Evolutionary conservation across 2,113 vertebrate species (phyloP).

Genomic region (Corythornis cristatus): DNA sequence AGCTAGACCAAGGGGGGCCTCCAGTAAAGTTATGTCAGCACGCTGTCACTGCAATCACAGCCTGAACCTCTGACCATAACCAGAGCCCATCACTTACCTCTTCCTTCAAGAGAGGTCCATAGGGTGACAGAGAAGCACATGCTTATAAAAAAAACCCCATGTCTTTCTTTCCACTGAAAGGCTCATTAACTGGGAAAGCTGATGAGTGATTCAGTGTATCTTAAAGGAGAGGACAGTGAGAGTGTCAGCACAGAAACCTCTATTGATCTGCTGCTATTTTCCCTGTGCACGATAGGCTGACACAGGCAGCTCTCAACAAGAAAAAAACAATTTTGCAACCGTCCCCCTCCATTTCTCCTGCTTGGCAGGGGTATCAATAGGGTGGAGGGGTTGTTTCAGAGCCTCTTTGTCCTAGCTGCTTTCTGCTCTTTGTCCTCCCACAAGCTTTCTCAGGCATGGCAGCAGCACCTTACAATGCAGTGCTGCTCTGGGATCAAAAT

Average conservation of each 20-base stretch:
- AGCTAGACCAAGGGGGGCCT: background rate
- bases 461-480: background rate
- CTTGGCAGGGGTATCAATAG: background rate
- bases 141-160: background rate
- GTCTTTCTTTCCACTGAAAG: background rate
- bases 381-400: background rate
- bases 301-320: background rate
- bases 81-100: background rate
- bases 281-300: background rate
- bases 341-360: background rate
- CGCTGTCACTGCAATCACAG: rapidly evolving
- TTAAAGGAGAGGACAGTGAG: background rate
- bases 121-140: background rate
- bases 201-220: background rate
- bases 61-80: background rate
- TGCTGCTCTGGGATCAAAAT: conserved; percentile 40
- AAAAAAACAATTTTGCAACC: background rate
- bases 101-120: background rate
- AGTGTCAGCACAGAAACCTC: conserved; percentile 5
- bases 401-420: background rate
- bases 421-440: conserved; percentile 4
- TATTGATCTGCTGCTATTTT: conserved; percentile 44
- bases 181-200: background rate
- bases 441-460: background rate
- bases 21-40: background rate